A percentile compares a stretch with the other conserved stretches of the same genome.
Conservation (phyloP, 1,140 invertebrate species). For the Holcopasites calliopsidis region DNA sequence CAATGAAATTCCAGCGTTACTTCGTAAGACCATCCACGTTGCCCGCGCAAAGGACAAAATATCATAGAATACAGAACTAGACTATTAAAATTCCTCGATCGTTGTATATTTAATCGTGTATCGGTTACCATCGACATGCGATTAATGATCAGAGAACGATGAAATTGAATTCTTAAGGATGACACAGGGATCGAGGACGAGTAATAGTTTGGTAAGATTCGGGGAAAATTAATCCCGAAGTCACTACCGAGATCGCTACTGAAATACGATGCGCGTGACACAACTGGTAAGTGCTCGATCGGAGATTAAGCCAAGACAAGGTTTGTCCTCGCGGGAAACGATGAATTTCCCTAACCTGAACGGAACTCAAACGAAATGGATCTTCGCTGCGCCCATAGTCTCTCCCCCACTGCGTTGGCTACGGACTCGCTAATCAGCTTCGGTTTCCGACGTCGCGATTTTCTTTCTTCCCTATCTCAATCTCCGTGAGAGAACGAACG, state of each 20-base stretch:
- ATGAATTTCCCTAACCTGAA: constrained; percentile 23
- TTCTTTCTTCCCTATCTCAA: constrained; percentile 40
- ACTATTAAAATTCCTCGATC: neutral
- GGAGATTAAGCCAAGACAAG: neutral
- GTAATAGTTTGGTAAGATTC: neutral
- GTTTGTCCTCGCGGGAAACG: neutral
- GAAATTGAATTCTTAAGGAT: too few relatives aligned
- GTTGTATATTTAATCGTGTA: constrained; percentile 21
- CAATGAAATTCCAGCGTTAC: neutral
- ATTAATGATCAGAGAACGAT: neutral
- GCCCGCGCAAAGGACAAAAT: too few relatives aligned
- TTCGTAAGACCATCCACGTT: too few relatives aligned
- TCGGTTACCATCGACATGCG: neutral
- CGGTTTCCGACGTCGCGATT: neutral
- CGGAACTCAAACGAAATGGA: neutral
- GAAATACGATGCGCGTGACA: neutral
- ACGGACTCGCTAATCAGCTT: neutral
- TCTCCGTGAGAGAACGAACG: constrained; percentile 61
- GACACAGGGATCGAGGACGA: too few relatives aligned
- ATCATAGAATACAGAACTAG: too few relatives aligned
- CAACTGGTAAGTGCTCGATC: neutral
- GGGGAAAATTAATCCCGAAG: neutral
- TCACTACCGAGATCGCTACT: neutral
- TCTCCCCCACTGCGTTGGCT: neutral
- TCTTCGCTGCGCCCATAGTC: neutral